These are phyloP conservation scores for Alloscopus bannaensis DNA, from an alignment of 2,888 invertebrate species.

Conservation along the genomic window DNA sequence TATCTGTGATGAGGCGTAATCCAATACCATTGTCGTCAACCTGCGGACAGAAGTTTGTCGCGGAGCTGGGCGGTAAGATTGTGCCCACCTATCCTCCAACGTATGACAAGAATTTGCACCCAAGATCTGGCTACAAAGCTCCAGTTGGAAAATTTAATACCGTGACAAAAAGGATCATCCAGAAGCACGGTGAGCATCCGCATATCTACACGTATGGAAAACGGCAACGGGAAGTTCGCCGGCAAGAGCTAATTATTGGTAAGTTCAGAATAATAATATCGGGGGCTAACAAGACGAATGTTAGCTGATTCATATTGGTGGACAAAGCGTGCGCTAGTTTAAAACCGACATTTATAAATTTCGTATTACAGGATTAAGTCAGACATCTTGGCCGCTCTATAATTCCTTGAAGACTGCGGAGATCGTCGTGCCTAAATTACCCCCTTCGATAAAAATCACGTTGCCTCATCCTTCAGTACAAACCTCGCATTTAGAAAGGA, in stretches of 20 bases:
- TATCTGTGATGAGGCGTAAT: conserved; percentile 36
- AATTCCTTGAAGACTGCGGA: conserved; percentile 35
- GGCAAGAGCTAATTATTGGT: conserved; percentile 64
- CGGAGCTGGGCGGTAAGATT: conserved; percentile 39
- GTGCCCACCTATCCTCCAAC: conserved; percentile 20
- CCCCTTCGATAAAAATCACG: neutral
- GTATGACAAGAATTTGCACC: conserved; percentile 41
- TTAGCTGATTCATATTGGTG: too few relatives aligned
- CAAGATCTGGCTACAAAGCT: neutral
- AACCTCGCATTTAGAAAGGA: neutral
- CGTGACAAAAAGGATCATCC: conserved; percentile 40
- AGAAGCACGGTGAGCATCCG: conserved; percentile 45
- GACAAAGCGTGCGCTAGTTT: too few relatives aligned
- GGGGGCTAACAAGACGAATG: too few relatives aligned
- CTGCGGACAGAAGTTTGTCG: conserved; percentile 34
- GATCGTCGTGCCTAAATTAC: neutral
- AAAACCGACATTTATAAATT: too few relatives aligned
- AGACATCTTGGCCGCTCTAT: too few relatives aligned
- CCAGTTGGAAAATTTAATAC: conserved; percentile 21
- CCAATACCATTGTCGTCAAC: conserved; percentile 55
- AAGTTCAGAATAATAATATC: too few relatives aligned
- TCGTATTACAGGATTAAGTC: too few relatives aligned
- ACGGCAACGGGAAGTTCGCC: conserved; percentile 32
- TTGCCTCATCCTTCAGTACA: neutral
- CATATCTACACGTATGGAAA: conserved; percentile 52